Conservation (phyloP, 2,888 invertebrate species). For the Cephus rjabovi region DNA sequence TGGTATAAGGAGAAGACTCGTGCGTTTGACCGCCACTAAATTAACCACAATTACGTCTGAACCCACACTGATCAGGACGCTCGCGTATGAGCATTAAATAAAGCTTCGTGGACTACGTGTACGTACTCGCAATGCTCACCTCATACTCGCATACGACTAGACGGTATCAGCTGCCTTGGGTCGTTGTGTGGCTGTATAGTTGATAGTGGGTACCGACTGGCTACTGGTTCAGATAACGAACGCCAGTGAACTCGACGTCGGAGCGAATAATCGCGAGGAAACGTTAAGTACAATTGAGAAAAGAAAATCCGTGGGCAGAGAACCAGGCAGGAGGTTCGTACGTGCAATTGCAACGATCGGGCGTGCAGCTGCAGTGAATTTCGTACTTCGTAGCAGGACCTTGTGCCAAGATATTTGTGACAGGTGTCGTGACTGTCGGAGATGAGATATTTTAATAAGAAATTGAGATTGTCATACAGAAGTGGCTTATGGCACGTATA, state of each 20-base stretch:
- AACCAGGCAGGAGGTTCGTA: neutral
- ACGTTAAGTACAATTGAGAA: neutral
- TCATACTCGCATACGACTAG: neutral
- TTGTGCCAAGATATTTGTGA: neutral
- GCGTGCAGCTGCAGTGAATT: neutral
- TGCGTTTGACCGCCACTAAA: conserved; percentile 38
- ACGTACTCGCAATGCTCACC: neutral
- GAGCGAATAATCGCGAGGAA: neutral
- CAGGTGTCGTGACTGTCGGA: neutral
- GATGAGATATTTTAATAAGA: neutral
- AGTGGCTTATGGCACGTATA: neutral
- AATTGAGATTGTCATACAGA: neutral
- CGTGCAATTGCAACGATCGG: neutral
- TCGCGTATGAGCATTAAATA: neutral
- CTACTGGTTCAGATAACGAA: neutral
- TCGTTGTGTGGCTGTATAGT: neutral
- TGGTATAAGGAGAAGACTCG: neutral
- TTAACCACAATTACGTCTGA: conserved; percentile 59
- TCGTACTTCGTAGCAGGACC: neutral
- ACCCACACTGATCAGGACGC: conserved; percentile 1
- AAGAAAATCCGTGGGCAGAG: neutral
- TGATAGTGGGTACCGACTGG: neutral
- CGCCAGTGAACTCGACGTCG: neutral
- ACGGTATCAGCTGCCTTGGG: conserved; percentile 5
- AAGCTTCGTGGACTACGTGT: neutral